phyloP scores from a whole-genome alignment of 2,888 invertebrate species.

The Diachrysia chrysitis region DNA sequence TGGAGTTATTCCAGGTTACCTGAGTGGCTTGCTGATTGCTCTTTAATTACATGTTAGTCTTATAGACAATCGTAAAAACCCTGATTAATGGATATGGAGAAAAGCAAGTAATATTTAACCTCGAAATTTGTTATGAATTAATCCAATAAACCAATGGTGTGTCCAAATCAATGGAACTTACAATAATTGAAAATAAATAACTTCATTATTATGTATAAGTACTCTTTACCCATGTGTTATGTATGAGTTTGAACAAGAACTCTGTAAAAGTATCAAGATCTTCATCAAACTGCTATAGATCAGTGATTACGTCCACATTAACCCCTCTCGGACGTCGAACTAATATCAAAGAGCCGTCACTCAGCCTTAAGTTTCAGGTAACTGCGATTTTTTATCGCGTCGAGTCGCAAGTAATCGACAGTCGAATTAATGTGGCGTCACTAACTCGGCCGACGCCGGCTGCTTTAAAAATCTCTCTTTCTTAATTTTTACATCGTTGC shows the following conservation, averaged over 20 bases:
- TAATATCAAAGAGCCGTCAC: slow-evolving; percentile 53
- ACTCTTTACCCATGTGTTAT: too few relatives aligned
- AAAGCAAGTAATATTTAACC: too few relatives aligned
- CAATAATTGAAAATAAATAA: too few relatives aligned
- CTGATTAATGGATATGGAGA: too few relatives aligned
- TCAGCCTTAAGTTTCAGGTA: slow-evolving; percentile 60
- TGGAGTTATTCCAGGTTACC: neutral
- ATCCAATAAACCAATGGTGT: too few relatives aligned
- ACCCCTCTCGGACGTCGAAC: slow-evolving; percentile 40
- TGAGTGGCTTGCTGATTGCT: neutral
- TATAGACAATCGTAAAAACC: too few relatives aligned
- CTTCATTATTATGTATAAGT: too few relatives aligned
- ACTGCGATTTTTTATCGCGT: slow-evolving; percentile 67
- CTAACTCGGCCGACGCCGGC: slow-evolving; percentile 81
- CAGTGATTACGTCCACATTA: neutral
- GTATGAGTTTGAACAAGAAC: too few relatives aligned
- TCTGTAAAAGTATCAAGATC: too few relatives aligned
- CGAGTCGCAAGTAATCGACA: slow-evolving; percentile 80
- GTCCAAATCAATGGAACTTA: too few relatives aligned
- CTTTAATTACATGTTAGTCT: neutral
- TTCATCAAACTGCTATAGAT: neutral
- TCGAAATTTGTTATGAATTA: too few relatives aligned
- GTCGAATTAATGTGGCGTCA: slow-evolving; percentile 87
- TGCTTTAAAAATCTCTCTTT: slow-evolving; percentile 83
- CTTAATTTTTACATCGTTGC: slow-evolving; percentile 88